Evolutionary conservation across 2,113 vertebrate species (phyloP), one percentile per base, ranked within the genome.

Genomic region (Semicossyphus pulcher): DNA sequence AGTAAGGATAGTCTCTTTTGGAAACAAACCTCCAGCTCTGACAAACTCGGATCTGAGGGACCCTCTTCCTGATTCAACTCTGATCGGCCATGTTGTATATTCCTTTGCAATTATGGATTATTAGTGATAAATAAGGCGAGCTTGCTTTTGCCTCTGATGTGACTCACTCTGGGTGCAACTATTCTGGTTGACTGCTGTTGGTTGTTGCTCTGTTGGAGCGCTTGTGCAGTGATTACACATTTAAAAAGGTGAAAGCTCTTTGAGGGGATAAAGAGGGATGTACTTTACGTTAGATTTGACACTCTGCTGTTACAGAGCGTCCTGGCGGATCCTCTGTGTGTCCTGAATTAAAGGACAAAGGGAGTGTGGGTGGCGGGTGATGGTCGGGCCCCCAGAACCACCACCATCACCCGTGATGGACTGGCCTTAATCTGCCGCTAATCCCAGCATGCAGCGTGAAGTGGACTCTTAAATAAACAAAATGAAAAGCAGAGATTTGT

Each of bases 351-450:
- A 25, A 2, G 53, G 60, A 76, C 68, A 76, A 59, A 53, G 11
- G 54, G 36, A 39, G 61, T 14, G 70, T 45, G 44, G 60, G 37
- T 47, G 49, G 25, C 12, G 72, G 72, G 41, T 28, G 72, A n/a
- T 4, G 57, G 48, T 15, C 20, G 12, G 34, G 29, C 39, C 26
- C 25, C 64, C 20, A 14, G 3, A 53, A 29, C 42, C 45, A 39
- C 2, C 4, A 21, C 9, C 49, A n/a, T n/a, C n/a, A 29, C 42
- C 60, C 47, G 25, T 23, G 48, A 42, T 31, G 11, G 49, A 64
- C 42, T 76, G 71, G 49, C 76, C 83, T 86, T 85, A 92, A 92
- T 90, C 87, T 86, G 75, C 59, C 4, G 1, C 63, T 88, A 86
- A 90, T 85, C 86, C 77, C 1, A 20, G 3, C 44, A 25, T 62